Percentiles rank a stretch among this genome's conserved stretches.
These are phyloP conservation scores for Illadopsis cleaveri DNA, from an alignment of 2,113 vertebrate genomes.

Conservation along the genomic window DNA sequence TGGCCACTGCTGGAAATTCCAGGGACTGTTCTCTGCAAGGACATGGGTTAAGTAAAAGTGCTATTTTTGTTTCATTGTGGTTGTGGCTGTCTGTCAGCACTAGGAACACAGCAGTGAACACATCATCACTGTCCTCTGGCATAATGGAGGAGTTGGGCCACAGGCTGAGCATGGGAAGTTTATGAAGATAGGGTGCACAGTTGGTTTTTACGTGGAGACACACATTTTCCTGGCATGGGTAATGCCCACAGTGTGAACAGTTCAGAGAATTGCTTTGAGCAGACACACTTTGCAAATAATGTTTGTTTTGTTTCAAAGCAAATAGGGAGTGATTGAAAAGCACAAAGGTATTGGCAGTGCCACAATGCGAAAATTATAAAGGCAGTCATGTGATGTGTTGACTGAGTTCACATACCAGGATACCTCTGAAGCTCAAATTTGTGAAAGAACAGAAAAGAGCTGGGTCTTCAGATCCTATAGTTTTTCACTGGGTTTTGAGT, in stretches of 20 bases:
- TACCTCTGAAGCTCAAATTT: background rate
- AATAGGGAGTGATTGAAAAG: background rate
- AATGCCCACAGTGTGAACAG: background rate
- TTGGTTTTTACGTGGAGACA: background rate
- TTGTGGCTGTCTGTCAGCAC: background rate
- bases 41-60: background rate
- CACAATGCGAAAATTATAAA: background rate
- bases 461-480: background rate
- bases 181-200: background rate
- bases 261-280: background rate
- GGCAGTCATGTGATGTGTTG: fast-evolving
- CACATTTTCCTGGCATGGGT: background rate
- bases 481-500: background rate
- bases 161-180: background rate
- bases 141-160: background rate
- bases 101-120: background rate
- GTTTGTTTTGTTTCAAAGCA: background rate
- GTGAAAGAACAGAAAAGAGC: background rate
- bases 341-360: background rate
- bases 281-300: background rate
- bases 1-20: background rate
- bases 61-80: background rate
- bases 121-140: background rate
- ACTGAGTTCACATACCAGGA: background rate
- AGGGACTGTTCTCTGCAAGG: background rate